A percentile compares a stretch with the other conserved stretches of the same genome.
phyloP scores from a whole-genome alignment of 2,797 vertebrate species.

The Eremophila alpestris region DNA sequence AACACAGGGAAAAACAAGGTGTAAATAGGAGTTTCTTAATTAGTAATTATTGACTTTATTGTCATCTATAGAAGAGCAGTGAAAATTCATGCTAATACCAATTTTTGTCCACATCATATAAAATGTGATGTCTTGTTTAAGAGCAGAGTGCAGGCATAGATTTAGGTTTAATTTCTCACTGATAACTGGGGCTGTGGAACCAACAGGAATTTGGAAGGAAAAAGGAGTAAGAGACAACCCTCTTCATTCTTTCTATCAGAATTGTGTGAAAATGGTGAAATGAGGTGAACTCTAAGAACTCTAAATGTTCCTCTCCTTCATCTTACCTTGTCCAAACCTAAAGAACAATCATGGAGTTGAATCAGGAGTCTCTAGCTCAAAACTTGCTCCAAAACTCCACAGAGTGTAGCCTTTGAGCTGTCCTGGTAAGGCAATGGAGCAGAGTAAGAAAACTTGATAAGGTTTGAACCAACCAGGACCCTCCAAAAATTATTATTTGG shows the following conservation, averaged over 20 bases:
- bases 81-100: background rate
- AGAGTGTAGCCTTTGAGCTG: background rate
- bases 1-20: background rate
- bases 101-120: background rate
- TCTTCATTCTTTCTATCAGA: background rate
- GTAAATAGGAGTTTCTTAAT: background rate
- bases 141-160: background rate
- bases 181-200: background rate
- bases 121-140: background rate
- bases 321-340: background rate
- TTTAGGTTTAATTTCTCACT: background rate
- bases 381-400: background rate
- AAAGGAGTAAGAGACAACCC: accelerated
- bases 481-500: background rate
- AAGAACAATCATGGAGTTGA: background rate
- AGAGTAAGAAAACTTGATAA: background rate
- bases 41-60: background rate
- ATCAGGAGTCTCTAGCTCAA: background rate
- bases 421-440: background rate
- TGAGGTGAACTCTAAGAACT: background rate
- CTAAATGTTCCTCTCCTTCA: background rate
- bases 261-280: background rate
- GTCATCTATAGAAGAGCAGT: background rate
- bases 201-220: background rate
- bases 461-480: background rate